A percentile compares a stretch with the other conserved stretches of the same genome.
Evolutionary conservation across 2,888 invertebrate genomes (phyloP).

Genomic region (Pyrocoelia pectoralis): DNA sequence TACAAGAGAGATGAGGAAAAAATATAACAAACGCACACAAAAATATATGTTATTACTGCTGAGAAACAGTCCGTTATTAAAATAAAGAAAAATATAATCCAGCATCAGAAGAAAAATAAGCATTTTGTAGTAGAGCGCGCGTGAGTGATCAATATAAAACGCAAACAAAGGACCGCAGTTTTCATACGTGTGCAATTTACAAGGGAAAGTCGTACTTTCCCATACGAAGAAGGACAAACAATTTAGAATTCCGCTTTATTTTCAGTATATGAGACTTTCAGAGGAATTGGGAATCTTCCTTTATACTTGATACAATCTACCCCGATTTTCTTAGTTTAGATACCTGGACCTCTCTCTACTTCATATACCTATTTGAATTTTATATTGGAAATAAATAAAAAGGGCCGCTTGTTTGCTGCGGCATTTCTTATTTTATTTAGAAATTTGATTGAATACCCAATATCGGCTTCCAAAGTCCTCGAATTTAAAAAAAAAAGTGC

Average conservation of each 20-base stretch:
- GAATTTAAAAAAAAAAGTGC: background rate
- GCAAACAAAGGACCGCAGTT: conserved; percentile 7
- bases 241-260: conserved; percentile 42
- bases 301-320: conserved; percentile 37
- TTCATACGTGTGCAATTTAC: conserved; percentile 24
- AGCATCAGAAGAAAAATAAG: conserved; percentile 6
- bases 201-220: conserved; percentile 17
- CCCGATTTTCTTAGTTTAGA: conserved; percentile 41
- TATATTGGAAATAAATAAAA: conserved; percentile 44
- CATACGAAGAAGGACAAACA: conserved; percentile 34
- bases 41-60: background rate
- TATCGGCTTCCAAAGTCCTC: conserved; percentile 13
- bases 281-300: conserved; percentile 39
- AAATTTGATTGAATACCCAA: conserved; percentile 35
- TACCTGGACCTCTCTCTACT: conserved; percentile 40
- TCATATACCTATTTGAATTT: conserved; percentile 43
- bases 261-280: conserved; percentile 31
- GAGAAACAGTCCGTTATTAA: background rate
- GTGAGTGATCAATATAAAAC: conserved; percentile 22
- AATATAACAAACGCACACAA: background rate
- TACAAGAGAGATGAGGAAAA: too few relatives aligned
- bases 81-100: conserved; percentile 6
- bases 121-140: background rate
- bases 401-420: conserved; percentile 34
- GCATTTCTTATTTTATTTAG: conserved; percentile 33